A percentile compares a stretch with the other conserved stretches of the same genome.
phyloP scores from a whole-genome alignment of 2,797 vertebrate genomes.

The Coregonus ussuriensis region DNA sequence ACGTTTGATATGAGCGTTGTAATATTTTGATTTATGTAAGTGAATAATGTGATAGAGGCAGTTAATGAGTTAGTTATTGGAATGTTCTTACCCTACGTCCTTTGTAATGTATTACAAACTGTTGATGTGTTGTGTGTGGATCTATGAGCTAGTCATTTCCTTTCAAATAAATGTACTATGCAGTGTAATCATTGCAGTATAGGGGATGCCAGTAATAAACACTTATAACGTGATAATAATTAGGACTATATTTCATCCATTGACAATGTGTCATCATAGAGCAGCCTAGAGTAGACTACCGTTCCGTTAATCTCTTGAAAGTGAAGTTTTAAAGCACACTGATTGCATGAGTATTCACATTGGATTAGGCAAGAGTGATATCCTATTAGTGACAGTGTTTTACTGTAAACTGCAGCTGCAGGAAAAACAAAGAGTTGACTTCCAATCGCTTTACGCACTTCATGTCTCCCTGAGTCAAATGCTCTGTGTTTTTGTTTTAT shows the following conservation, averaged over 20 bases:
- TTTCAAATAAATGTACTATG: not conserved
- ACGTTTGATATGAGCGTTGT: not conserved
- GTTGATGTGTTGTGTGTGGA: not conserved
- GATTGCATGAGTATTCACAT: conserved; percentile 41
- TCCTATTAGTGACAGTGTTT: conserved; percentile 28
- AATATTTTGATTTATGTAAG: not conserved
- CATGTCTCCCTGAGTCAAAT: not conserved
- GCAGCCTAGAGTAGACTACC: conserved; percentile 15
- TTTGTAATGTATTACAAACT: not conserved
- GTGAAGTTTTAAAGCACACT: conserved; percentile 61
- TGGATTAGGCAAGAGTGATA: conserved; percentile 34
- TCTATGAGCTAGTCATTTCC: not conserved
- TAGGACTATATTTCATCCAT: not conserved
- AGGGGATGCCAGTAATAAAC: not conserved
- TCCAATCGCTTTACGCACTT: not conserved
- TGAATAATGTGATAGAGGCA: not conserved
- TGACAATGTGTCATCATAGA: not conserved
- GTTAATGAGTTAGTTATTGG: not conserved
- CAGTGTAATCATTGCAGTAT: not conserved
- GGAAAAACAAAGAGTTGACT: not conserved
- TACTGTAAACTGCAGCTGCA: conserved; percentile 27
- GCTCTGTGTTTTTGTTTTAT: not conserved
- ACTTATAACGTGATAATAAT: not conserved
- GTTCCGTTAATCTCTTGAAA: conserved; percentile 51
- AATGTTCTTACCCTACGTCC: not conserved